Evolutionary conservation across 2,113 vertebrate genomes (phyloP).

Genomic region (Alouatta palliata): DNA sequence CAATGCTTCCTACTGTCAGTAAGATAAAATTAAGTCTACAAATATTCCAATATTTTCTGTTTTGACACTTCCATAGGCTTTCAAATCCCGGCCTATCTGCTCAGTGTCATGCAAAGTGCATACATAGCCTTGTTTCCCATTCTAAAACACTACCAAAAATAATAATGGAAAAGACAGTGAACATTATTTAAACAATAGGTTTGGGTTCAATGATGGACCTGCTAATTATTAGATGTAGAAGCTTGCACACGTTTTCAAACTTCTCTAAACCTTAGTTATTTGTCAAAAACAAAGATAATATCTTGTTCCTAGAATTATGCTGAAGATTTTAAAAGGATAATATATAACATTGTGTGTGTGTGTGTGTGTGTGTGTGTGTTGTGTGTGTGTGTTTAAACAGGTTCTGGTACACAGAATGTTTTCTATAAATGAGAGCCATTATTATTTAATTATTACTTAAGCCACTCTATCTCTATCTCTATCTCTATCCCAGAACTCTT

Average conservation of each 20-base stretch:
- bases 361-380: background rate
- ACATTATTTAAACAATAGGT: background rate
- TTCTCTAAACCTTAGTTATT: background rate
- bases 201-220: background rate
- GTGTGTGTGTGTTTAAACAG: background rate
- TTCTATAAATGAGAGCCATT: background rate
- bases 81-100: background rate
- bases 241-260: background rate
- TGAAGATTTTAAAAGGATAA: background rate
- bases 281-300: background rate
- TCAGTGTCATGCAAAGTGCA: background rate
- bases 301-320: background rate
- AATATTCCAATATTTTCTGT: background rate
- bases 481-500: background rate
- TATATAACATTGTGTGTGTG: background rate
- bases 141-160: background rate
- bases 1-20: background rate
- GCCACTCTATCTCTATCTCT: background rate
- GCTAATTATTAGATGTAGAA: background rate
- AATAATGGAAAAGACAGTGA: background rate
- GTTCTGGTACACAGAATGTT: background rate
- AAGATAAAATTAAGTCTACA: background rate
- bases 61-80: background rate
- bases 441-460: conserved; percentile 17
- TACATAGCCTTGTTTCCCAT: background rate